Percentiles rank a stretch among this genome's conserved stretches.
phyloP scores from a whole-genome alignment of 2,888 invertebrate species.

The Troides aeacus region DNA sequence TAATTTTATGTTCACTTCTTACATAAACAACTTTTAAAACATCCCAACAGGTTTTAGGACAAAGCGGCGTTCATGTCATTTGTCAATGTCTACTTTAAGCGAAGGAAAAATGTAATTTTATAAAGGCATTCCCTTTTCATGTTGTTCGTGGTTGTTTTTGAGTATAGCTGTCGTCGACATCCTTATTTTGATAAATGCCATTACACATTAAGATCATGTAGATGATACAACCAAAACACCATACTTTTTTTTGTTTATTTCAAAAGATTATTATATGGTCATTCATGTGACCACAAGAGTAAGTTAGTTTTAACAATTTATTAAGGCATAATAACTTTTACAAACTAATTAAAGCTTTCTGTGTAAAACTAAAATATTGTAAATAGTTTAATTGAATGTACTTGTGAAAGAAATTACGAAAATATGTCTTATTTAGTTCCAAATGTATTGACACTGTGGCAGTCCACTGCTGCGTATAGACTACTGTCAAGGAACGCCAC shows the following conservation, averaged over 20 bases:
- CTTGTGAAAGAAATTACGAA: too few relatives aligned
- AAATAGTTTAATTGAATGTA: too few relatives aligned
- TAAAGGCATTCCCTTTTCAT: constrained; percentile 74
- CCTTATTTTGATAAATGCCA: constrained; percentile 24
- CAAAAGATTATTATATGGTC: too few relatives aligned
- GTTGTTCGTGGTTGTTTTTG: constrained; percentile 39
- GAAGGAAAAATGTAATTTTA: constrained; percentile 74
- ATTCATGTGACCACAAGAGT: background rate
- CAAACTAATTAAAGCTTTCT: too few relatives aligned
- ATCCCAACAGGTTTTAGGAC: constrained; percentile 16
- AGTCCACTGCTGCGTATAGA: too few relatives aligned
- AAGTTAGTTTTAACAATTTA: background rate
- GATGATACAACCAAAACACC: background rate
- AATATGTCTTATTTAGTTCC: too few relatives aligned
- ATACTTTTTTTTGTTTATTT: too few relatives aligned
- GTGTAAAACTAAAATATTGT: too few relatives aligned
- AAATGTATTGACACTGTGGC: too few relatives aligned
- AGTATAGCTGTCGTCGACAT: constrained; percentile 23
- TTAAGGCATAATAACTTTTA: background rate
- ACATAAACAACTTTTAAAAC: constrained; percentile 21
- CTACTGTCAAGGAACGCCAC: too few relatives aligned
- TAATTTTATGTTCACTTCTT: constrained; percentile 10
- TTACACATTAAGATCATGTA: constrained; percentile 1
- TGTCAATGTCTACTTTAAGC: constrained; percentile 75
- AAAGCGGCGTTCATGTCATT: constrained; percentile 59